phyloP scores from a whole-genome alignment of 1,140 invertebrate genomes.

The Aphelenchoides fujianensis region DNA sequence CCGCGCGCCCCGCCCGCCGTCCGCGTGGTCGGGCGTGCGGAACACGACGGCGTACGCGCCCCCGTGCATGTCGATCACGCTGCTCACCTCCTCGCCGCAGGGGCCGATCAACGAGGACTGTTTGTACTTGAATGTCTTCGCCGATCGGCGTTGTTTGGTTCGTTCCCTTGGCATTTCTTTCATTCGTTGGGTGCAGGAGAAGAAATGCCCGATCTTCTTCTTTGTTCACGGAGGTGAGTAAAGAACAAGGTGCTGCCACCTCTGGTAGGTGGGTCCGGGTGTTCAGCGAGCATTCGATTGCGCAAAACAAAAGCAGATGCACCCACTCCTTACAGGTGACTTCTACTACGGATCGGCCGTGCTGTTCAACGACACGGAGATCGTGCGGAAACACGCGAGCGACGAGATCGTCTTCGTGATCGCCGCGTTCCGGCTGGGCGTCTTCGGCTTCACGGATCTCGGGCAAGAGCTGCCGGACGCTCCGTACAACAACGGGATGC shows the following conservation, averaged over 20 bases:
- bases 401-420: constrained; percentile 6
- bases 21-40: neutral
- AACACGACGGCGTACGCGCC: constrained; percentile 6
- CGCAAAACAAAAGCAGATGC: too few relatives aligned
- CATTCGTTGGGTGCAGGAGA: neutral
- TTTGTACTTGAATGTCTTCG: constrained; percentile 10
- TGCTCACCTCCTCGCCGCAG: neutral
- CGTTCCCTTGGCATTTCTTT: constrained; percentile 1
- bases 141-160: neutral
- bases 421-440: constrained; percentile 17
- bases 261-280: too few relatives aligned
- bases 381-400: constrained; percentile 3
- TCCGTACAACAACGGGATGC: constrained; percentile 48
- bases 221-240: constrained; percentile 30
- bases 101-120: neutral
- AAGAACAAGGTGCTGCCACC: constrained; percentile 5
- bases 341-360: constrained; percentile 48
- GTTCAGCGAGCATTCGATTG: too few relatives aligned
- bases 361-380: constrained; percentile 51
- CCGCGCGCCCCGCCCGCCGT: neutral
- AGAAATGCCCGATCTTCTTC: constrained; percentile 23
- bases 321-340: constrained; percentile 23
- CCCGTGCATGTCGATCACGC: neutral
- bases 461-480: constrained; percentile 56
- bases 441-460: constrained; percentile 18